These are phyloP conservation scores for Drosophila serrata DNA, from an alignment of 1,140 invertebrate species.

Conservation along the genomic window DNA sequence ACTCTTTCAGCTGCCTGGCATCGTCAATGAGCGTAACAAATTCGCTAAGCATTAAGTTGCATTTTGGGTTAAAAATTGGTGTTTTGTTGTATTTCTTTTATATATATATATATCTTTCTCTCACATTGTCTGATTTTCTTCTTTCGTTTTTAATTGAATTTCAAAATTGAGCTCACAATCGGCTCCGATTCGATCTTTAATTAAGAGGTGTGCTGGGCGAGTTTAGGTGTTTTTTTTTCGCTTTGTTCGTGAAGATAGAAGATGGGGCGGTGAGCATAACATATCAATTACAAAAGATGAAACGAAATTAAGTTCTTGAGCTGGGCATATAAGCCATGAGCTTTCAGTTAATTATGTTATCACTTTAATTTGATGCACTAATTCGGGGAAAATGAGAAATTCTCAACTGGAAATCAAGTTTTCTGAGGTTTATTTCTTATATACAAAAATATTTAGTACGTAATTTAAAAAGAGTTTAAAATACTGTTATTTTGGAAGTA, in stretches of 20 bases:
- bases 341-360: constrained; percentile 24
- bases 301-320: constrained; percentile 38
- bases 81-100: constrained; percentile 29
- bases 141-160: constrained; percentile 57
- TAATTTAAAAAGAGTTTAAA: too few species aligned
- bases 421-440: neutral
- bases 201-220: constrained; percentile 40
- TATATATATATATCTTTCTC: constrained; percentile 26
- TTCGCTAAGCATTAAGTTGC: constrained; percentile 75
- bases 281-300: constrained; percentile 61
- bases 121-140: constrained; percentile 41
- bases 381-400: constrained; percentile 5
- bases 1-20: constrained; percentile 38
- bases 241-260: constrained; percentile 1
- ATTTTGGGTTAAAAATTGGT: constrained; percentile 58
- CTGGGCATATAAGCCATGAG: constrained; percentile 2
- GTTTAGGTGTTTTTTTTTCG: constrained; percentile 2
- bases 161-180: constrained; percentile 49
- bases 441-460: neutral
- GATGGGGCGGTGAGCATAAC: constrained; percentile 44
- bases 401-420: neutral
- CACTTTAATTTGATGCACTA: constrained; percentile 20
- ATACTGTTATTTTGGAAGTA: too few species aligned
- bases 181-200: constrained; percentile 50
- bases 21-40: constrained; percentile 69